Conservation (phyloP, 1,140 invertebrate species). For the Triops cancriformis region DNA sequence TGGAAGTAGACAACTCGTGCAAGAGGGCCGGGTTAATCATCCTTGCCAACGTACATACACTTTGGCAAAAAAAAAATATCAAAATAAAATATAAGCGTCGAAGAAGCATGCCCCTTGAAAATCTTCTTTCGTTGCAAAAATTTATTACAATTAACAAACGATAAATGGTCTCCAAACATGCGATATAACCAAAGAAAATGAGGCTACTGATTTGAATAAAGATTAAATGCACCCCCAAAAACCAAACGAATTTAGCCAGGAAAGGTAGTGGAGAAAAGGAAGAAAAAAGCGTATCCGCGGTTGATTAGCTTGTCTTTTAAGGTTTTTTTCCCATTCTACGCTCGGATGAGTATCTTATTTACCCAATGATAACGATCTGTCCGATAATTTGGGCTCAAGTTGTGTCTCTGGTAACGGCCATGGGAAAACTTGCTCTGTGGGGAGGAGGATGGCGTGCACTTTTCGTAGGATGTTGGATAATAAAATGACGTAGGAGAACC, state of each 20-base stretch:
- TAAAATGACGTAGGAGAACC: not conserved
- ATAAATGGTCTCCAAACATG: not conserved
- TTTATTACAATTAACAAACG: not conserved
- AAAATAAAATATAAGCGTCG: no score
- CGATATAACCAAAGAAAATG: not conserved
- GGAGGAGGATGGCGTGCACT: not conserved
- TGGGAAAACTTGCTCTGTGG: not conserved
- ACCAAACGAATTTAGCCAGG: not conserved
- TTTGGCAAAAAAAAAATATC: not conserved
- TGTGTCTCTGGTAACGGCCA: not conserved
- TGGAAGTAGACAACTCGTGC: not conserved
- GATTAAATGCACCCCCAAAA: not conserved
- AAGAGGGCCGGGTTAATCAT: not conserved
- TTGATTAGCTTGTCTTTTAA: not conserved
- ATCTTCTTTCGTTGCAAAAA: not conserved
- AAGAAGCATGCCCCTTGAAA: not conserved
- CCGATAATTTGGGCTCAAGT: not conserved
- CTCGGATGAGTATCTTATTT: conserved; percentile 2
- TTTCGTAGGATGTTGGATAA: not conserved
- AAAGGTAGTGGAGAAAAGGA: not conserved
- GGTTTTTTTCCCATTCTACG: not conserved
- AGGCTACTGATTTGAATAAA: not conserved
- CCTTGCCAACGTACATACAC: not conserved
- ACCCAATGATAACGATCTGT: conserved; percentile 6
- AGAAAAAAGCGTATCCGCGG: not conserved